A percentile compares a stretch with the other conserved stretches of the same genome.
Conservation (phyloP, 2,797 vertebrate genomes). For the Diplodus puntazzo region DNA sequence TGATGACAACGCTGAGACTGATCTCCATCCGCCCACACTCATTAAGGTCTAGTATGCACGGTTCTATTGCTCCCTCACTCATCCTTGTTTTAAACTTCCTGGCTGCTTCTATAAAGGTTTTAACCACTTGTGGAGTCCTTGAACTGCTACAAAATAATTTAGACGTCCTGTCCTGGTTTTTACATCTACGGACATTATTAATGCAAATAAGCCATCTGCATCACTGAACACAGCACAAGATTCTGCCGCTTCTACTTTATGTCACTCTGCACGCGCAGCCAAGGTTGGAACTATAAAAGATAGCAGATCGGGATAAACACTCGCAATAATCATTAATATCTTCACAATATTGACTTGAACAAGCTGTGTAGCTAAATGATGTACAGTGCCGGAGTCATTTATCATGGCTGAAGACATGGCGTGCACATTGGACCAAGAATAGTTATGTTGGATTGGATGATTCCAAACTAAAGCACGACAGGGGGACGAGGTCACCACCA, state of each 20-base stretch:
- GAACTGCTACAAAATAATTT: constrained; percentile 30
- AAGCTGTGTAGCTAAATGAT: no score
- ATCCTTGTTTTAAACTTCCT: constrained; percentile 29
- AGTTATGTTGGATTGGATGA: no score
- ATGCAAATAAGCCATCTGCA: constrained; percentile 40
- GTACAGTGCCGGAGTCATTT: no score
- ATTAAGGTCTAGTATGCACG: constrained; percentile 36
- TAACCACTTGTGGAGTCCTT: constrained; percentile 13
- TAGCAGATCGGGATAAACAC: no score
- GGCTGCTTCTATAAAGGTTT: constrained; percentile 33
- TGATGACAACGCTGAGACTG: constrained; percentile 71
- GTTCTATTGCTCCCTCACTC: constrained; percentile 12
- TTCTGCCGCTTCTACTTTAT: not conserved
- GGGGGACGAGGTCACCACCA: no score
- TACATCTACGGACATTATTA: constrained; percentile 31
- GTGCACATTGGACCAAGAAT: no score
- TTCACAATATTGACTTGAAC: no score
- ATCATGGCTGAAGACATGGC: no score
- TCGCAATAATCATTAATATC: no score
- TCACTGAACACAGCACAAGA: not conserved
- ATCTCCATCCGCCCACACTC: constrained; percentile 61
- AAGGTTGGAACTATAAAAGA: no score
- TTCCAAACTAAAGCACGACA: no score
- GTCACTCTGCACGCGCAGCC: not conserved
- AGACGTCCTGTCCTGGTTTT: constrained; percentile 18